Base-by-base conservation (phyloP, 2,113 vertebrate genomes). In the Natator depressus region DNA sequence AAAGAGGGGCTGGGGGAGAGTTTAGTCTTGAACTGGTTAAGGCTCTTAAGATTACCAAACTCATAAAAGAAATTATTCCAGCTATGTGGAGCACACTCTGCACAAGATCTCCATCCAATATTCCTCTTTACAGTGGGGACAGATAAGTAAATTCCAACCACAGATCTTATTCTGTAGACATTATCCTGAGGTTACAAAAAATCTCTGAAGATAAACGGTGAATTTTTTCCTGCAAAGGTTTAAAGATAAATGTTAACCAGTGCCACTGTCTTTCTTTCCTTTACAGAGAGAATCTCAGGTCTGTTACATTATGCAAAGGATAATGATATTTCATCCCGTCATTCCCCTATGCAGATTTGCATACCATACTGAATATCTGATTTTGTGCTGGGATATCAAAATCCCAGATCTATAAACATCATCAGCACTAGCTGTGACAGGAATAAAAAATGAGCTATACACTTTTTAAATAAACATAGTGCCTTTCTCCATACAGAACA, bases 71-170 rank as follows among this genome's bases (percentile, higher is more conserved):
- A 91, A 88, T 87, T 57, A 22, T 49, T 20, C 69, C 29, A 27
- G 27, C 35, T 83, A 79, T 92, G 38, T 57, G 83, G 80, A 51
- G 59, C 31, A 24, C 92, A 10, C 13, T 51, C 53, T 59, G 6
- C 1, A 2, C 82, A 51, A 35, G 62, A 55, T 79, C 85, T n/a
- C 27, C 38, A 62, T 88, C 46, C 51, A 82, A 16, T 75, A 20
- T 31, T 85, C 85, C 88, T 76, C 47, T 90, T 95, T 88, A 79
- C 79, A 42, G 11, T 49, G 16, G 35, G 42, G 84, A 88, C 25
- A 91, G 35, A 47, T 72, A 89, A 91, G 75, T 88, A 93, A 89
- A 93, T 96, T 95, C 50, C 90, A 86, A 42, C 38, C 59, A 35
- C 6, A 46, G 75, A 89, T 79, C 19, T 79, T 51, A 31, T 5